phyloP scores from a whole-genome alignment of 2,888 invertebrate genomes.

The Syritta pipiens region DNA sequence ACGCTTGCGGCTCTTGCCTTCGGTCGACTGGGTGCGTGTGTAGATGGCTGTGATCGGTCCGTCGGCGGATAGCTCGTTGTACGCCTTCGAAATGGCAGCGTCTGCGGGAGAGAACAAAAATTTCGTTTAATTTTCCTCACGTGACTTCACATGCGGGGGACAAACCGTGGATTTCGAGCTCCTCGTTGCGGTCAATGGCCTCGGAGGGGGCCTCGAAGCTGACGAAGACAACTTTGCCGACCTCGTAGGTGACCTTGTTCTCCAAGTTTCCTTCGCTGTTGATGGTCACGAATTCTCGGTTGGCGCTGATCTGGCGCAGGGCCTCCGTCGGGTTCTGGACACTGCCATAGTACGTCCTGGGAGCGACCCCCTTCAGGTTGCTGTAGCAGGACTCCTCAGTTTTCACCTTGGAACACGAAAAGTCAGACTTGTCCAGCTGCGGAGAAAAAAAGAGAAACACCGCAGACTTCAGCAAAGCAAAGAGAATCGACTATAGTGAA shows the following conservation, averaged over 20 bases:
- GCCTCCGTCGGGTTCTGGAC: slow-evolving; percentile 83
- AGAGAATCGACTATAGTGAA: neutral
- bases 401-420: slow-evolving; percentile 77
- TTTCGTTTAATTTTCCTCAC: neutral
- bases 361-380: slow-evolving; percentile 77
- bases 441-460: too few species aligned
- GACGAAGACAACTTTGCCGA: slow-evolving; percentile 81
- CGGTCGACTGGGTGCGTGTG: slow-evolving; percentile 45
- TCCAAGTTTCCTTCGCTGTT: slow-evolving; percentile 72
- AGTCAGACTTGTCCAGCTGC: slow-evolving; percentile 80
- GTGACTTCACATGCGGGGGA: neutral
- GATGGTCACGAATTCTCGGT: slow-evolving; percentile 74
- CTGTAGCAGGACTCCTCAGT: slow-evolving; percentile 78
- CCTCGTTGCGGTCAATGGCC: slow-evolving; percentile 80
- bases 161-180: slow-evolving; percentile 81
- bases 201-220: slow-evolving; percentile 81
- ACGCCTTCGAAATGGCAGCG: slow-evolving; percentile 81
- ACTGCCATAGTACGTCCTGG: slow-evolving; percentile 82
- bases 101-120: slow-evolving; percentile 74
- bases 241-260: slow-evolving; percentile 75
- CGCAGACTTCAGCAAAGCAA: too few species aligned
- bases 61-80: slow-evolving; percentile 79
- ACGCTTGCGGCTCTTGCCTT: slow-evolving; percentile 69
- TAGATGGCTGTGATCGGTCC: slow-evolving; percentile 67
- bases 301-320: slow-evolving; percentile 80